Percentiles rank a stretch among this genome's conserved stretches.
These are phyloP conservation scores for Semnornis frantzii DNA, from an alignment of 2,113 vertebrate genomes.

Conservation along the genomic window DNA sequence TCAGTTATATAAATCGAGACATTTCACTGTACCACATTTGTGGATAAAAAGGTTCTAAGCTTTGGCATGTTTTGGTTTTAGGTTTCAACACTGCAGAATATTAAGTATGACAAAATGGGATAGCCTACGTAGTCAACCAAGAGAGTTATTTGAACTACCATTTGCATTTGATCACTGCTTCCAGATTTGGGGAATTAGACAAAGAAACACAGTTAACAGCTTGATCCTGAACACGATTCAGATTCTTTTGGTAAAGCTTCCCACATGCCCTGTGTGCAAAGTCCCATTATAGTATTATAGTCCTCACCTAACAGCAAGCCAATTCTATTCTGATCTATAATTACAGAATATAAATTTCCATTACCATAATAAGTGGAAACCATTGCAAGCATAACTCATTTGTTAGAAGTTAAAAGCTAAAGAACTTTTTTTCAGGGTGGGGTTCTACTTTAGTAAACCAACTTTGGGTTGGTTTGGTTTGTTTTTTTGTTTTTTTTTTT, in stretches of 20 bases:
- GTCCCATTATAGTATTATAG: background rate
- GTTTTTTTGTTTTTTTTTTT: no score
- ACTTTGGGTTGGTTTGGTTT: no score
- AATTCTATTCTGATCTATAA: background rate
- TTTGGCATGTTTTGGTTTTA: background rate
- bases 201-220: background rate
- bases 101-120: background rate
- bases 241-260: background rate
- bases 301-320: background rate
- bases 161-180: background rate
- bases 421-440: background rate
- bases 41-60: background rate
- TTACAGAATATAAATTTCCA: background rate
- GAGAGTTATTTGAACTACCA: background rate
- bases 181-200: background rate
- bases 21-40: background rate
- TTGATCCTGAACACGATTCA: background rate
- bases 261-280: background rate
- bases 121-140: background rate
- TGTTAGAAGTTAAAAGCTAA: background rate
- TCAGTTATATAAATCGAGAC: background rate
- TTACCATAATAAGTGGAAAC: background rate
- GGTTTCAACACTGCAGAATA: background rate
- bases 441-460: no score
- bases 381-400: background rate